phyloP scores from a whole-genome alignment of 2,113 vertebrate genomes.

The Gobius niger region DNA sequence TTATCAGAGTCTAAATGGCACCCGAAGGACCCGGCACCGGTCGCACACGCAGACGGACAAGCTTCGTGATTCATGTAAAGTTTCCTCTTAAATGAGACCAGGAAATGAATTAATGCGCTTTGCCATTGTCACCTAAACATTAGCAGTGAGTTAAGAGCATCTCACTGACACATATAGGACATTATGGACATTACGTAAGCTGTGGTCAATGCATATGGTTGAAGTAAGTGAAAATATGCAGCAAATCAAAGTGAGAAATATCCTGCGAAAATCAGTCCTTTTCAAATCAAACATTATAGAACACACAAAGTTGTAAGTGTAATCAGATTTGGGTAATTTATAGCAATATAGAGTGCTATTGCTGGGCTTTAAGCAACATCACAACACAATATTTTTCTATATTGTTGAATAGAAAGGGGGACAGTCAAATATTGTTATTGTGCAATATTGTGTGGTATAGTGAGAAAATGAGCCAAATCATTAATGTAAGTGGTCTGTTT shows the following conservation, averaged over 20 bases:
- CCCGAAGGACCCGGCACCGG: neutral
- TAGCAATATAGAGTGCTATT: no score
- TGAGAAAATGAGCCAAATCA: no score
- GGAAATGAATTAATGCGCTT: conserved; percentile 23
- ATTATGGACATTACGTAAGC: conserved; percentile 24
- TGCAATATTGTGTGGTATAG: no score
- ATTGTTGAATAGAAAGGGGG: no score
- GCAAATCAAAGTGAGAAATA: neutral
- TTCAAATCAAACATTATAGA: no score
- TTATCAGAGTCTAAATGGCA: conserved; percentile 12
- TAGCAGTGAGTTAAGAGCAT: conserved; percentile 25
- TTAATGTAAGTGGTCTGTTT: no score
- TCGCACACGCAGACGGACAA: conserved; percentile 8
- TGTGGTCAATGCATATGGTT: conserved; percentile 14
- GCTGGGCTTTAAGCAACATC: no score
- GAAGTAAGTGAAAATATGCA: neutral
- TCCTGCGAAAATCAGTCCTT: no score
- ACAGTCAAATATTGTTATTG: no score
- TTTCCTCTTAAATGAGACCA: conserved; percentile 45
- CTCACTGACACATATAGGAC: conserved; percentile 4
- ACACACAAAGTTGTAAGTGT: no score
- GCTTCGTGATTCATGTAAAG: conserved; percentile 54
- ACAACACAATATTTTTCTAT: no score
- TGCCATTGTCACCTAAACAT: conserved; percentile 34
- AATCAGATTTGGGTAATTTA: no score